A percentile compares a stretch with the other conserved stretches of the same genome.
phyloP scores from a whole-genome alignment of 2,113 vertebrate genomes.

The Sapajus apella region DNA sequence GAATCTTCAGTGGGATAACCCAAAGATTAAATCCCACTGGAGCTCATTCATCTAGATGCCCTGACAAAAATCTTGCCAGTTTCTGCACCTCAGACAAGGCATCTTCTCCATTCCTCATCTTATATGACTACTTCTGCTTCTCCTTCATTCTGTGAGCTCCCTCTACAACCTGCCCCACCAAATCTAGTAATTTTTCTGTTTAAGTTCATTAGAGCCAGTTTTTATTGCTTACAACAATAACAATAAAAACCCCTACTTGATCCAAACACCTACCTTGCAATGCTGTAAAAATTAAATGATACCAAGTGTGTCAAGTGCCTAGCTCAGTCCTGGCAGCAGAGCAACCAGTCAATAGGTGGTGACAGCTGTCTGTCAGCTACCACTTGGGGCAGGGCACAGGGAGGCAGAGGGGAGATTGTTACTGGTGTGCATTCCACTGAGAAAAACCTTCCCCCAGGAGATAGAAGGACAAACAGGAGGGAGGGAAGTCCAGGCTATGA shows the following conservation, averaged over 20 bases:
- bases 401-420: neutral
- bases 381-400: neutral
- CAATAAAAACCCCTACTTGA: neutral
- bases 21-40: neutral
- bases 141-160: neutral
- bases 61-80: neutral
- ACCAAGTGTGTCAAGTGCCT: neutral
- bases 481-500: constrained; percentile 48
- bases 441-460: neutral
- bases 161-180: neutral
- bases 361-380: neutral
- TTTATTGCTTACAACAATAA: neutral
- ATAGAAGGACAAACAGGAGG: constrained; percentile 54
- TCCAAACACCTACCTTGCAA: constrained; percentile 41
- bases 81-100: neutral
- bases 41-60: neutral
- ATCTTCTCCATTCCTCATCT: neutral
- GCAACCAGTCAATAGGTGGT: neutral
- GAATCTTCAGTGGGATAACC: neutral
- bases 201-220: neutral
- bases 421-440: neutral
- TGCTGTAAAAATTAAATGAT: constrained; percentile 13
- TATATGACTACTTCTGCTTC: neutral
- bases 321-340: neutral
- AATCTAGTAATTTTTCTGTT: neutral